These are phyloP conservation scores for Craseonycteris thonglongyai DNA, from an alignment of 2,113 vertebrate species.

Conservation along the genomic window DNA sequence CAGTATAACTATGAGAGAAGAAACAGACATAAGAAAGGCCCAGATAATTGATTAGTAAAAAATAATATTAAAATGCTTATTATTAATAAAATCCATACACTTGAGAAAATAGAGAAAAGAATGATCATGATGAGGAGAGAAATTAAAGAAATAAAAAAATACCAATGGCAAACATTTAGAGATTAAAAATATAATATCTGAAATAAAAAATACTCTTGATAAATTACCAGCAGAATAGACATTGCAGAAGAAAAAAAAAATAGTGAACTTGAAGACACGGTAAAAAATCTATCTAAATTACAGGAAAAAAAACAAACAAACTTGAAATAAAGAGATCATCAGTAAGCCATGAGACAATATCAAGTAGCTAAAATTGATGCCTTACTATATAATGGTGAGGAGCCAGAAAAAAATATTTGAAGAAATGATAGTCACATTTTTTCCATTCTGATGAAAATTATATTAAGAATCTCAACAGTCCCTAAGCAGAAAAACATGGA, in stretches of 20 bases:
- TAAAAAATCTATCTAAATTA: too few species aligned
- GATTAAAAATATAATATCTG: too few species aligned
- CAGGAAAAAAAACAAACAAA: neutral
- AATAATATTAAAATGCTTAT: neutral
- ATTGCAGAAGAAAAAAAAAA: neutral
- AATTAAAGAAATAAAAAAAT: neutral
- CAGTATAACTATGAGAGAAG: neutral
- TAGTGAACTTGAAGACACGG: too few species aligned
- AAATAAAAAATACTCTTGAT: neutral
- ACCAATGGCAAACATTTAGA: neutral
- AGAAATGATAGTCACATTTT: neutral
- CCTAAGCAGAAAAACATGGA: neutral
- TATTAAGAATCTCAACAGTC: neutral
- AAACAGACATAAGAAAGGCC: neutral
- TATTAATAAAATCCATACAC: neutral
- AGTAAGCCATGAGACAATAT: neutral
- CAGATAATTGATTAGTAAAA: neutral
- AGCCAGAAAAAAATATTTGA: too few species aligned
- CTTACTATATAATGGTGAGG: too few species aligned
- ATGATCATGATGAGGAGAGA: neutral
- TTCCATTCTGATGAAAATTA: neutral
- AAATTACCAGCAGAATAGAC: neutral
- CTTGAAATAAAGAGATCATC: neutral
- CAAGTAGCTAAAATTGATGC: too few species aligned
- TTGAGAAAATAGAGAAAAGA: neutral